phyloP scores from a whole-genome alignment of 2,888 invertebrate genomes.

The Microplitis manilae region DNA sequence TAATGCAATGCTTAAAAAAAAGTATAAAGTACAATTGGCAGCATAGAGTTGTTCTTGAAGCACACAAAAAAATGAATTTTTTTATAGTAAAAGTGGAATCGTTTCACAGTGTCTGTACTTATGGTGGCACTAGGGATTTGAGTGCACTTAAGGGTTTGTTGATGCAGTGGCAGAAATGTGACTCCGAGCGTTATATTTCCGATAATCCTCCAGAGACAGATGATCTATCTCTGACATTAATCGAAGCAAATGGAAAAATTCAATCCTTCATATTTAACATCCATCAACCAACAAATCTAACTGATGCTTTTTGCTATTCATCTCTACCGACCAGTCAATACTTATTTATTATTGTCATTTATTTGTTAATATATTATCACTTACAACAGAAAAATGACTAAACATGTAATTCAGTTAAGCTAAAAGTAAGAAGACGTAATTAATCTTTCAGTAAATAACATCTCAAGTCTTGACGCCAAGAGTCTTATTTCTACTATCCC shows the following conservation, averaged over 20 bases:
- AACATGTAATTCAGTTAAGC: slow-evolving; percentile 16
- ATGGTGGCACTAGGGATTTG: slow-evolving; percentile 23
- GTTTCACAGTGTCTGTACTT: slow-evolving; percentile 9
- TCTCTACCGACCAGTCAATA: not conserved
- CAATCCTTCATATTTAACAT: slow-evolving; percentile 18
- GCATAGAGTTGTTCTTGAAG: not conserved
- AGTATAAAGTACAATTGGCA: not conserved
- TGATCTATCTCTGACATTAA: slow-evolving; percentile 30
- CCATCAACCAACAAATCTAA: not conserved
- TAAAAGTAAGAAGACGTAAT: slow-evolving; percentile 16
- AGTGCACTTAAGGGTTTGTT: slow-evolving; percentile 33
- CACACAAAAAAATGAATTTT: slow-evolving; percentile 11
- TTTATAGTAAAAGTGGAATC: not conserved
- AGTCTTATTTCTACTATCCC: slow-evolving; percentile 5
- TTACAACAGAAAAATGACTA: too few species aligned
- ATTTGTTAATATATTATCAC: too few species aligned
- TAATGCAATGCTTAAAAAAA: not conserved
- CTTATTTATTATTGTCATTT: too few species aligned
- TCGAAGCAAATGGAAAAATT: slow-evolving; percentile 29
- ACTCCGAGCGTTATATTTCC: slow-evolving; percentile 27
- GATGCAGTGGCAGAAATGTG: slow-evolving; percentile 30
- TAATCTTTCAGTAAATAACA: slow-evolving; percentile 32
- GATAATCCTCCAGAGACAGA: slow-evolving; percentile 30
- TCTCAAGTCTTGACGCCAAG: slow-evolving; percentile 41
- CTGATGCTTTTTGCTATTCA: not conserved